Evolutionary conservation across 2,888 invertebrate species (phyloP).

Genomic region (Cyclophora albipunctata): DNA sequence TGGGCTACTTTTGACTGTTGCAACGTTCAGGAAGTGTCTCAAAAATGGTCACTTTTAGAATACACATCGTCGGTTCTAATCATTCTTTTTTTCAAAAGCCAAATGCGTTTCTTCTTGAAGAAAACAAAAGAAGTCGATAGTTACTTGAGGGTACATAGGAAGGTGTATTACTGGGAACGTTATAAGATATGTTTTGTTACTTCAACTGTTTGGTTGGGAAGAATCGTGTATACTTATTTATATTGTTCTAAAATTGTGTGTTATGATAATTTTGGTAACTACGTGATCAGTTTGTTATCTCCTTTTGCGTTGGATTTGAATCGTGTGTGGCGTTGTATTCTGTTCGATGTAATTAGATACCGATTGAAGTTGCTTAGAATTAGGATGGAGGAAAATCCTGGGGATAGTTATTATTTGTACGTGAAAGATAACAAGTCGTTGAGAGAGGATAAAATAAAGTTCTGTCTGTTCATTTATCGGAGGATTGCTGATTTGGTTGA

Average conservation of each 20-base stretch:
- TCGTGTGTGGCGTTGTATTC: constrained; percentile 52
- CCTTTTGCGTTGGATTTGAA: constrained; percentile 50
- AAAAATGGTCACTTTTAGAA: constrained; percentile 47
- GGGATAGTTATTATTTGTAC: constrained; percentile 45
- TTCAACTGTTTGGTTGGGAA: constrained; percentile 32
- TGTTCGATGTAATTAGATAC: constrained; percentile 47
- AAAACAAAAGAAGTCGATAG: constrained; percentile 37
- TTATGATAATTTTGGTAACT: constrained; percentile 27
- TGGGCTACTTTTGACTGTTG: constrained; percentile 40
- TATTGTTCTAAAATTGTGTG: constrained; percentile 37
- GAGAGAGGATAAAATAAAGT: constrained; percentile 44
- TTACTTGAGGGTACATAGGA: constrained; percentile 38
- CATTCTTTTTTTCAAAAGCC: constrained; percentile 37
- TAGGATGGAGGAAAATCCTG: constrained; percentile 44
- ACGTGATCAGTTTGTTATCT: constrained; percentile 37
- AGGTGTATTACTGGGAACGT: constrained; percentile 27
- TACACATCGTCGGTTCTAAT: constrained; percentile 36
- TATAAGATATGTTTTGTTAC: constrained; percentile 29
- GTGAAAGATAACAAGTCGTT: constrained; percentile 41
- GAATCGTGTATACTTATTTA: constrained; percentile 34
- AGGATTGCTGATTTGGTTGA: constrained; percentile 50
- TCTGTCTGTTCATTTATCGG: constrained; percentile 44
- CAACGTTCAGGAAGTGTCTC: constrained; percentile 25
- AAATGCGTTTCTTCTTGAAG: constrained; percentile 31
- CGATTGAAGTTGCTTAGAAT: constrained; percentile 43